phyloP scores from a whole-genome alignment of 2,113 vertebrate genomes.

The Lampris megalopsis region DNA sequence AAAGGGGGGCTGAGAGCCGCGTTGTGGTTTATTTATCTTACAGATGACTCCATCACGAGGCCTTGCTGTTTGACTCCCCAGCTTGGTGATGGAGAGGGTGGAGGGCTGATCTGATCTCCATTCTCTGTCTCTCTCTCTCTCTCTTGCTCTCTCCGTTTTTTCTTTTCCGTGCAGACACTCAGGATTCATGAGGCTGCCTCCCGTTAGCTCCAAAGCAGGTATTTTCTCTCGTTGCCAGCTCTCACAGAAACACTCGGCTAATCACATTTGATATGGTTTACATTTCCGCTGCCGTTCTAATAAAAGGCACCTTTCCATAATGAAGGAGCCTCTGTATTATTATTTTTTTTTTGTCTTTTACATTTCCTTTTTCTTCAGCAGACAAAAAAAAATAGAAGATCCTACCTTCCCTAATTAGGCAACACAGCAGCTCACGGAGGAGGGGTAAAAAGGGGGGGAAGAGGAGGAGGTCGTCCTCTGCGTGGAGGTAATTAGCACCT shows the following conservation, averaged over 20 bases:
- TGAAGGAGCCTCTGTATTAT: conserved; percentile 37
- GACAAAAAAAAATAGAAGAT: conserved; percentile 52
- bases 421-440: conserved; percentile 24
- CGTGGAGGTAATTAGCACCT: conserved; percentile 68
- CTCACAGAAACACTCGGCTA: conserved; percentile 39
- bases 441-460: conserved; percentile 21
- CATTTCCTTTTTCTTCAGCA: conserved; percentile 31
- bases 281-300: conserved; percentile 56
- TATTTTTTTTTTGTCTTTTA: conserved; percentile 23
- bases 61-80: conserved; percentile 71
- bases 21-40: conserved; percentile 76
- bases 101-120: conserved; percentile 53
- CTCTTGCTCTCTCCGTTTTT: conserved; percentile 5
- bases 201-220: conserved; percentile 61
- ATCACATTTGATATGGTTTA: conserved; percentile 64
- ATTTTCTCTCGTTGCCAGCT: conserved; percentile 49
- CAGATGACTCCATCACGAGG: conserved; percentile 68
- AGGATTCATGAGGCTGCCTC: conserved; percentile 56
- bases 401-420: conserved; percentile 67
- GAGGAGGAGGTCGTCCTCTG: conserved; percentile 39
- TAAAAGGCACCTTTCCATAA: conserved; percentile 60
- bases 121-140: conserved; percentile 28
- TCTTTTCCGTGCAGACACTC: conserved; percentile 22
- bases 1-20: conserved; percentile 51
- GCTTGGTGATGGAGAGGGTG: conserved; percentile 64